These are phyloP conservation scores for Mythimna ferrago DNA, from an alignment of 2,888 invertebrate genomes.

Conservation along the genomic window DNA sequence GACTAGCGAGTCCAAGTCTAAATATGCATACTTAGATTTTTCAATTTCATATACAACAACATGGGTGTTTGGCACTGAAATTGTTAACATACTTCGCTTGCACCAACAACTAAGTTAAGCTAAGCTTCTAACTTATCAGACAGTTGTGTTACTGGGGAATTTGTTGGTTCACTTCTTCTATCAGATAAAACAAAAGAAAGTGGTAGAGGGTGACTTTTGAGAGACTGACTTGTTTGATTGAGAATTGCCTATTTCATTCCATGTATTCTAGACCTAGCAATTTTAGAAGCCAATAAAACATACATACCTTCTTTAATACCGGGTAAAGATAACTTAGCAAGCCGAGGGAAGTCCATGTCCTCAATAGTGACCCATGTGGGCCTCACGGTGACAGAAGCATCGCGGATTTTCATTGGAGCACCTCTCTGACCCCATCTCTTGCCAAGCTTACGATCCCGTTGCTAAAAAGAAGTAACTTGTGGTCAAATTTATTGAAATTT, in stretches of 20 bases:
- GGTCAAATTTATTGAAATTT: neutral
- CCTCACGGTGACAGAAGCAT: constrained; percentile 98
- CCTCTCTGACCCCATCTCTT: constrained; percentile 97
- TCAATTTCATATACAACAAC: too few relatives aligned
- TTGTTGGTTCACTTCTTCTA: neutral
- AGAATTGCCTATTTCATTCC: neutral
- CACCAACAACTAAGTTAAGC: neutral
- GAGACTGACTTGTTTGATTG: neutral
- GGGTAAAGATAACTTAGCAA: constrained; percentile 98
- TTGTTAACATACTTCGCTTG: neutral
- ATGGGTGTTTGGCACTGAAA: too few relatives aligned
- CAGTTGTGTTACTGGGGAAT: neutral
- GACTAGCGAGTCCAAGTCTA: too few relatives aligned
- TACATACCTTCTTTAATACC: constrained; percentile 94
- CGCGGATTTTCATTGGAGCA: constrained; percentile 97
- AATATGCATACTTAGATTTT: too few relatives aligned
- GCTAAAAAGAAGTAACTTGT: constrained; percentile 84
- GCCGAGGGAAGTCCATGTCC: constrained; percentile 99
- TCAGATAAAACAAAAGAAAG: neutral
- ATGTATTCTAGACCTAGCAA: neutral
- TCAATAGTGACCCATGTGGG: constrained; percentile 99
- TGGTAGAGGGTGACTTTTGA: neutral
- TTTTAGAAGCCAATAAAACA: neutral
- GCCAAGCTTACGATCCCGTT: constrained; percentile 94
- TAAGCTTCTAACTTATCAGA: neutral